Evolutionary conservation across 2,888 invertebrate species (phyloP).

Genomic region (Orthosia cruda): DNA sequence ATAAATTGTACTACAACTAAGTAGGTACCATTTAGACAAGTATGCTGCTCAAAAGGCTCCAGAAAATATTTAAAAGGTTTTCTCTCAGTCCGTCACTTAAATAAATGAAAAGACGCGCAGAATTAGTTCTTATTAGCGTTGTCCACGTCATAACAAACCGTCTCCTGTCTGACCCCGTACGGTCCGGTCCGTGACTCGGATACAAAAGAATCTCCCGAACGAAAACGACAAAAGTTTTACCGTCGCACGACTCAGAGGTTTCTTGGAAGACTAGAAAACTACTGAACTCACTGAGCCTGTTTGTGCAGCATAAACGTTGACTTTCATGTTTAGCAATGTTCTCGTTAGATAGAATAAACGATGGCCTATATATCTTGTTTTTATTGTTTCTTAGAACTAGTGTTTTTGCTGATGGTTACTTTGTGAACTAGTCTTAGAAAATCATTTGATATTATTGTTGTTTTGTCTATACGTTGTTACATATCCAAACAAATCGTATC

Average conservation of each 20-base stretch:
- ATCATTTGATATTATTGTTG: constrained; percentile 14
- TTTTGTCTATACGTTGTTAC: not conserved
- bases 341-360: constrained; percentile 33
- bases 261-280: constrained; percentile 31
- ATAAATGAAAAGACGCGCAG: constrained; percentile 58
- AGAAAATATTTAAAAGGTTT: constrained; percentile 9
- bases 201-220: constrained; percentile 68
- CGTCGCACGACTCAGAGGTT: constrained; percentile 41
- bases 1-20: no score
- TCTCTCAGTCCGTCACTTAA: constrained; percentile 28
- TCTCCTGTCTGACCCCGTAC: constrained; percentile 66
- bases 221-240: constrained; percentile 67
- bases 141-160: constrained; percentile 72
- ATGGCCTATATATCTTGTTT: constrained; percentile 14
- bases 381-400: constrained; percentile 22
- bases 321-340: constrained; percentile 47
- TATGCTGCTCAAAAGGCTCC: constrained; percentile 8
- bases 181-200: constrained; percentile 71
- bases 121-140: constrained; percentile 72
- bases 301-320: constrained; percentile 48
- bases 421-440: constrained; percentile 5
- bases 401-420: constrained; percentile 10
- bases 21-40: no score
- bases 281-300: constrained; percentile 53
- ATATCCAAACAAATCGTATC: no score